Evolutionary conservation across 2,797 vertebrate species (phyloP), one percentile per base, ranked within the genome.

Genomic region (Mus caroli): DNA sequence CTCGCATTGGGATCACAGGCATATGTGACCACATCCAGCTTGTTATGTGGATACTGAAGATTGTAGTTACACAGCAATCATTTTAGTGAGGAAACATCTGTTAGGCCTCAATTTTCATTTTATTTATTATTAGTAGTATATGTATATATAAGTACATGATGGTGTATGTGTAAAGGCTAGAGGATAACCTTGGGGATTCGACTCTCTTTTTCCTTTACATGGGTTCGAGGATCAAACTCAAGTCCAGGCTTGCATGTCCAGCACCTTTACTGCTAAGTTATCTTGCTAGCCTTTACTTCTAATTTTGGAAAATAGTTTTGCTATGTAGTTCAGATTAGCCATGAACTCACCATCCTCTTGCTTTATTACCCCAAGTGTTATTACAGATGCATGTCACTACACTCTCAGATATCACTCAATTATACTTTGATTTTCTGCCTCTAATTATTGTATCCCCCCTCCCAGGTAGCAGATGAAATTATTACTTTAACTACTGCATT

Each of bases 341-440:
- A 50, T 43, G 62, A 89, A 34, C 7, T 77, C 22, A 2, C 13
- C 13, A 89, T 50, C 56, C 12, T 88, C 71, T 40, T 76, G 52
- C 24, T 88, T 89, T 26, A 77, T 22, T 13, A 50, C n/a, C 31
- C 20, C 22, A 50, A 26, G 40, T 62, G 28, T 34, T 88, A 76
- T 75, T 75, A 88, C 4, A 67, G 43, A 60, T 12, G 26, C 9
- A 46, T 88, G 73, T 2, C 28, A 77, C 31, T 20, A 77, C 22
- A 46, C 8, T 62, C 31, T 50, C 34, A 8, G 15, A 10, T 75
- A 58, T 88, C n/a, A 56, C 20, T 88, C 90, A 71, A 73, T 86
- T 87, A 15, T 71, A 52, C 62, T 94, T 92, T 75, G 64, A 94
- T 82, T 50, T 82, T 82, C 79, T 60, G 43, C 50, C 69, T 87